Base-by-base conservation (phyloP, 2,888 invertebrate genomes). In the Rhogogaster chlorosoma region DNA sequence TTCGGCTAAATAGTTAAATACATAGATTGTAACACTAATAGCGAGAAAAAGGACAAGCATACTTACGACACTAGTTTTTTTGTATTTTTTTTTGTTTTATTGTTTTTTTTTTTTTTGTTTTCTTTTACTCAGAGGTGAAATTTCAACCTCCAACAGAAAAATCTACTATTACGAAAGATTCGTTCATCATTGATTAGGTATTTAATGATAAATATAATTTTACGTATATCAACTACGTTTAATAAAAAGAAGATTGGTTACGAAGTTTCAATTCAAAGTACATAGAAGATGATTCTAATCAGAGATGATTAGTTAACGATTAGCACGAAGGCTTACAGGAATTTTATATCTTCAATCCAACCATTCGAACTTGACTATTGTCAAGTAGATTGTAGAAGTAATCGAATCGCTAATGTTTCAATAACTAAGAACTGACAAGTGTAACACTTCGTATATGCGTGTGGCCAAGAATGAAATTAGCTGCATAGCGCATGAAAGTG, bases 41-140 rank as follows among this genome's bases (percentile, higher is more conserved):
- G 22, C 78, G 57, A 36, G 36, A 80, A 38, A 57, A 22, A 80
- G 26, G 49, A 80, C 61, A 80, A 80, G 78, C 78, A 80, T 80
- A 36, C 36, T 38, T 61, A 45, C 10, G 36, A 49, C 61, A 57
- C 57, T 80, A 80, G 61, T 57, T 61, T 61, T 38, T 36, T 61
- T 18, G 15, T 22, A 22, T 73, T 67, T n/a, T n/a, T n/a, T n/a
- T n/a, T n/a, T n/a, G n/a, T n/a, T n/a, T n/a, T n/a, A n/a, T n/a
- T n/a, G n/a, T n/a, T n/a, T n/a, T n/a, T n/a, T n/a, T n/a, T n/a
- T n/a, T n/a, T n/a, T n/a, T n/a, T n/a, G n/a, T n/a, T n/a, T n/a
- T n/a, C n/a, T n/a, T n/a, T n/a, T n/a, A n/a, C n/a, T n/a, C n/a
- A n/a, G 9, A 77, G n/a, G 18, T 29, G 49, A 49, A 49, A 32